Base-by-base conservation (phyloP, 2,888 invertebrate genomes). In the Ephialtes manifestator region DNA sequence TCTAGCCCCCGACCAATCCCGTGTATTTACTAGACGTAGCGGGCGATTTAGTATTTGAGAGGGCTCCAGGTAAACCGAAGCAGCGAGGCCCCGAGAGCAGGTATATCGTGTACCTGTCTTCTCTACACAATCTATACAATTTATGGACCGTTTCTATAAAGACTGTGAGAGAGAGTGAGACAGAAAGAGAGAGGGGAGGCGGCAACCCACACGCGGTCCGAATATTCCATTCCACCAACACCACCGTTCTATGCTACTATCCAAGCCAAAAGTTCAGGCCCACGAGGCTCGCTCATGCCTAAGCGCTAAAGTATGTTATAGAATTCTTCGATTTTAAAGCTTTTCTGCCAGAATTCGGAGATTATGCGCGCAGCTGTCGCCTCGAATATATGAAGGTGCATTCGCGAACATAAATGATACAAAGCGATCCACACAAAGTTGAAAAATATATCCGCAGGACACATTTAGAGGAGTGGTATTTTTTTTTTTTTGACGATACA, bases 21-120 rank as follows among this genome's bases (percentile, higher is more conserved):
- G 20, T 63, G 46, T 81, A 81, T 85, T 85, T 75, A 81, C 81
- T 75, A 80, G 80, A 24, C 68, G 31, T 18, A 79, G 85, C 75
- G 75, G 67, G 71, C 79, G 78, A 72, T 85, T 82, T 78, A 67
- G 82, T 76, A 74, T 85, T 82, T 79, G 82, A 76, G 76, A 82
- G 82, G 75, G 79, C 75, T 58, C 71, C 76, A 79, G 82, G 79
- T 79, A 67, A 85, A 72, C 43, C 76, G 77, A 51, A 60, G 74
- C 81, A 60, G 79, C 70, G 68, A 63, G 51, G 60, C 65, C 84
- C 85, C 65, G 71, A 75, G 82, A 85, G 82, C 85, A 85, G 85
- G 85, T 85, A 85, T 85, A 85, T 80, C 82, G 79, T 82, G 85
- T 85, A 85, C 85, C 85, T 85, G 85, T 85, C 79, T 79, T 76